These are phyloP conservation scores for Bombus pyrosoma DNA, from an alignment of 1,140 invertebrate species.

Conservation along the genomic window DNA sequence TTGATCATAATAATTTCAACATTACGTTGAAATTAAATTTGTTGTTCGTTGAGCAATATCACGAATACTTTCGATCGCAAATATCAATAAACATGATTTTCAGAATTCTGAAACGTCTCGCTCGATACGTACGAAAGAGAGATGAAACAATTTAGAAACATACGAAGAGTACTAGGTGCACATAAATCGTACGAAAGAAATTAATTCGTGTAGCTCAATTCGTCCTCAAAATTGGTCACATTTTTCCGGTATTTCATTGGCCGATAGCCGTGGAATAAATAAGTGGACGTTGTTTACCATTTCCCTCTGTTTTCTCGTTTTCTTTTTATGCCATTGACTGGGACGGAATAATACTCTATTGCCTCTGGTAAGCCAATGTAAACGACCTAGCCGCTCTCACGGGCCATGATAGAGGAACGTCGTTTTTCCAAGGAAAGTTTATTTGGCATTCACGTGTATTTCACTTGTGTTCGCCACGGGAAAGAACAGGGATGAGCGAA, in stretches of 20 bases:
- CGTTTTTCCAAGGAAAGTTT: conserved; percentile 33
- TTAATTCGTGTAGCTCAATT: neutral
- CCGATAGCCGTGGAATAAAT: neutral
- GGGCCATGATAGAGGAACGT: conserved; percentile 28
- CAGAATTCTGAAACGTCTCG: neutral
- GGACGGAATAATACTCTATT: conserved; percentile 23
- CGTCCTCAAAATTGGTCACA: neutral
- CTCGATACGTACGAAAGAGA: neutral
- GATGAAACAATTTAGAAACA: neutral
- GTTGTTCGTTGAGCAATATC: too few relatives aligned
- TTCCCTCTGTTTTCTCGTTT: neutral
- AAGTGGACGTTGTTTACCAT: neutral
- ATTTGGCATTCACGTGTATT: conserved; percentile 29
- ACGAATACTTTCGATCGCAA: too few relatives aligned
- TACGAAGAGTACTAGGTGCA: neutral
- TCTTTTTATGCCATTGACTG: conserved; percentile 15
- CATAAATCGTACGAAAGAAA: neutral
- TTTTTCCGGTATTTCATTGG: neutral
- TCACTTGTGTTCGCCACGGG: conserved; percentile 2
- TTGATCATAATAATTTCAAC: too few relatives aligned
- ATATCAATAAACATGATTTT: neutral
- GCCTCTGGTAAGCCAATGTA: conserved; percentile 26
- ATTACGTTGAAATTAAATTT: too few relatives aligned
- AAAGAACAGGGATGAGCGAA: neutral
- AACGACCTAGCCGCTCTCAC: conserved; percentile 6